Conservation (phyloP, 2,888 invertebrate genomes). For the Asteroscopus sphinx region DNA sequence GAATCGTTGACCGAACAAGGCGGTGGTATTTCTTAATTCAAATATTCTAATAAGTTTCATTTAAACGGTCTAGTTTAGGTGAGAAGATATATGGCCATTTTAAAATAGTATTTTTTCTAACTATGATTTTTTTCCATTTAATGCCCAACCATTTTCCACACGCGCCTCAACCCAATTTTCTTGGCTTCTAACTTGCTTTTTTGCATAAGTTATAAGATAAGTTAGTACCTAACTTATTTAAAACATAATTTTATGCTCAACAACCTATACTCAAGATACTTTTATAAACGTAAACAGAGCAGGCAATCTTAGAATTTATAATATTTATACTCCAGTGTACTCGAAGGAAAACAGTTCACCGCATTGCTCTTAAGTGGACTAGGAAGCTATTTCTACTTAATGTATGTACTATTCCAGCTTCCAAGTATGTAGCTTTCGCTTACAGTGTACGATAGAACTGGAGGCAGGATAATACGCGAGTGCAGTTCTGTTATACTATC, state of each 20-base stretch:
- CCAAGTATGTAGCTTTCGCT: constrained; percentile 15
- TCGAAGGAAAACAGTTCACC: constrained; percentile 47
- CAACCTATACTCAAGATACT: neutral
- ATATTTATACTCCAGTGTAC: constrained; percentile 39
- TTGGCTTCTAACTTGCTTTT: too few relatives aligned
- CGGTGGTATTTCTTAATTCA: constrained; percentile 35
- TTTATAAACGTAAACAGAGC: constrained; percentile 6
- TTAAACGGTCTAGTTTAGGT: neutral
- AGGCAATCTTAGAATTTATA: constrained; percentile 31
- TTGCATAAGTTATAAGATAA: too few relatives aligned
- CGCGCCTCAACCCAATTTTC: too few relatives aligned
- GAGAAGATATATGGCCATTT: too few relatives aligned
- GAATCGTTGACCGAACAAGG: constrained; percentile 58
- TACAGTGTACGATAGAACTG: constrained; percentile 10
- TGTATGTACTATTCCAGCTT: constrained; percentile 36
- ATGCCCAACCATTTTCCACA: too few relatives aligned
- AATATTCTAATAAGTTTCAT: constrained; percentile 29
- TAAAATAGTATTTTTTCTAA: too few relatives aligned
- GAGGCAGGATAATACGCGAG: neutral
- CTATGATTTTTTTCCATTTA: too few relatives aligned
- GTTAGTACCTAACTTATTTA: neutral
- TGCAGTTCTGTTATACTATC: neutral
- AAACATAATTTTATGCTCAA: neutral
- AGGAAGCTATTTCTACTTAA: constrained; percentile 44
- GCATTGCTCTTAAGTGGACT: constrained; percentile 49